Percentiles rank a stretch among this genome's conserved stretches.
phyloP scores from a whole-genome alignment of 2,888 invertebrate species.

The Drosophila recens region DNA sequence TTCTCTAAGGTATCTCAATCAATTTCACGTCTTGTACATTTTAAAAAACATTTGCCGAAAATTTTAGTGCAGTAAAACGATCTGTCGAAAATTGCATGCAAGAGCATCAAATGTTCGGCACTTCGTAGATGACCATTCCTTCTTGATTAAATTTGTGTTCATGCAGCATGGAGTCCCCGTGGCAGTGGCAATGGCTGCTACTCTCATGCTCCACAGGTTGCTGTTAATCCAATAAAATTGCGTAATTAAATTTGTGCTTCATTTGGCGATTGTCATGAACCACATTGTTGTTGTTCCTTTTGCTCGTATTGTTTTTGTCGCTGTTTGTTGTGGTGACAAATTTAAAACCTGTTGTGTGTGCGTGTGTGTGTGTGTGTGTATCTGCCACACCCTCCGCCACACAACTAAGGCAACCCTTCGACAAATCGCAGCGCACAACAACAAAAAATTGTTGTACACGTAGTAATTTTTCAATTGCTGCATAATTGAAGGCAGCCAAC shows the following conservation, averaged over 20 bases:
- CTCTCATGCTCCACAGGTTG: conserved; percentile 53
- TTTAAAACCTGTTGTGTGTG: conserved; percentile 72
- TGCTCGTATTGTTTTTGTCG: conserved; percentile 38
- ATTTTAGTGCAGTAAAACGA: no score
- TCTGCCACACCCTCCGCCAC: neutral
- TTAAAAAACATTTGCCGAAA: no score
- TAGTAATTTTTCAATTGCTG: conserved; percentile 85
- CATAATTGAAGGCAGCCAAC: conserved; percentile 82
- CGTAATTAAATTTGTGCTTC: conserved; percentile 86
- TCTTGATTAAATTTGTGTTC: conserved; percentile 71
- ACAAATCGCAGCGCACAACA: conserved; percentile 29
- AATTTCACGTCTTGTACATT: no score
- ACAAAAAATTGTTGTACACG: conserved; percentile 73
- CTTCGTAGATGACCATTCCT: neutral
- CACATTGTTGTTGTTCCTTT: conserved; percentile 24
- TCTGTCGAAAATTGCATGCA: neutral
- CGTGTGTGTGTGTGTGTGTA: conserved; percentile 29
- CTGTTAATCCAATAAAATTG: conserved; percentile 85
- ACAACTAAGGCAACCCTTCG: conserved; percentile 52
- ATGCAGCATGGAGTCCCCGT: conserved; percentile 25
- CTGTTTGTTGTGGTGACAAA: conserved; percentile 80
- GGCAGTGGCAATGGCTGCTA: conserved; percentile 3
- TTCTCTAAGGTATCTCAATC: no score
- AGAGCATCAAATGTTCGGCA: neutral
- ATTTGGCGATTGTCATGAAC: conserved; percentile 82